Evolutionary conservation across 1,140 invertebrate genomes (phyloP), one percentile per base, ranked within the genome.

Genomic region (Eubasilissa regina): DNA sequence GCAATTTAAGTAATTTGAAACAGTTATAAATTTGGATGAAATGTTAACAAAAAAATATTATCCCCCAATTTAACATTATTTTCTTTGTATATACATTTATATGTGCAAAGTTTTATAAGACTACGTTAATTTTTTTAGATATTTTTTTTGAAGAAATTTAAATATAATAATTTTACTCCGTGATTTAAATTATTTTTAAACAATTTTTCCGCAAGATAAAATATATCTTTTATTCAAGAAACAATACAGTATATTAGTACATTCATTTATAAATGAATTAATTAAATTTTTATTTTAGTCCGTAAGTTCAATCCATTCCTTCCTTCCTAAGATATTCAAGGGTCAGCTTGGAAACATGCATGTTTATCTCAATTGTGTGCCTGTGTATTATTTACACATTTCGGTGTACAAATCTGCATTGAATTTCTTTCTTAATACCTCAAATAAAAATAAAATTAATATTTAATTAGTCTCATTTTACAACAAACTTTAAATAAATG

Each of bases 51-150:
- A 13, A 13, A 19, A 1, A 21, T 15, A 58, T 58, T 21, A 58
- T 53, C 55, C 8, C 25, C 19, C 60, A 64, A 64, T 64, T 64
- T 64, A 64, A 64, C 10, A 64, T 64, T 64, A 64, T 35, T 35
- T 35, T 13, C 60, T 64, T 64, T 64, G 60, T 64, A 64, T 64
- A 64, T 64, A 64, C 60, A 64, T 35, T 64, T 43, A 64, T 64
- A 64, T 64, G 60, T 64, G 60, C 60, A 64, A 35, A 19, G 55
- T 64, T 64, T 43, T n/a, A 13, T 64, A 64, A n/a, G 60, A 64
- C 60, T 64, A 64, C 3, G 35, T 58, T 64, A 35, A 10, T 62
- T 62, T 64, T 64, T 43, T 35, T 13, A 25, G 13, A 43, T 64
- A 13, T 43, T 35, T 35, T 62, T 62, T 64, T 64, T 13, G 35